These are phyloP conservation scores for Anolis apletophallus DNA, from an alignment of 2,797 vertebrate species.

Conservation along the genomic window DNA sequence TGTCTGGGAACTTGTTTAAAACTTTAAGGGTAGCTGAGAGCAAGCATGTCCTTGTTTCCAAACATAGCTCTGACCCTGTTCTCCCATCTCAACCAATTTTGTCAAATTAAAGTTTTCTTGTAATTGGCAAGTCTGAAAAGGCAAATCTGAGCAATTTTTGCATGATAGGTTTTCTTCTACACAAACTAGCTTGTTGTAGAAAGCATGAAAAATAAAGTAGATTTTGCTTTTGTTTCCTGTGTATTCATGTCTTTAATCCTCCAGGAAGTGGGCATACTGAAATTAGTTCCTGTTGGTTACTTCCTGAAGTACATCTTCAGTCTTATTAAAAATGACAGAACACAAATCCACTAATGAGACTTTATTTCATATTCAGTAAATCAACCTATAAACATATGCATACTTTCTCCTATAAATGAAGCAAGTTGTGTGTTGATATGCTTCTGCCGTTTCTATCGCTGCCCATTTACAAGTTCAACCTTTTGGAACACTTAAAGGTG, in stretches of 20 bases:
- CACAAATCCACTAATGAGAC: neutral
- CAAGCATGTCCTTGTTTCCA: neutral
- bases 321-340: neutral
- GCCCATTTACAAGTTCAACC: neutral
- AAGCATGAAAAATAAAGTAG: neutral
- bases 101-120: neutral
- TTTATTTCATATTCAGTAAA: neutral
- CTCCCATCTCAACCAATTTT: neutral
- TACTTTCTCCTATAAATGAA: neutral
- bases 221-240: neutral
- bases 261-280: neutral
- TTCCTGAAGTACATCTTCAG: conserved; percentile 7
- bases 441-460: neutral
- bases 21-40: neutral
- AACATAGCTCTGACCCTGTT: neutral
- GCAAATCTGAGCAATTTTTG: neutral
- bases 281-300: neutral
- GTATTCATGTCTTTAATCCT: neutral
- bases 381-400: neutral
- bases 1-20: conserved; percentile 18
- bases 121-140: neutral
- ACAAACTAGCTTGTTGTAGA: neutral
- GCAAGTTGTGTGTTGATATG: neutral
- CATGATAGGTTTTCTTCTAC: neutral
- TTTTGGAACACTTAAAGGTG: neutral